Evolutionary conservation across 2,113 vertebrate genomes (phyloP).

Genomic region (Brachyhypopomus gauderio): DNA sequence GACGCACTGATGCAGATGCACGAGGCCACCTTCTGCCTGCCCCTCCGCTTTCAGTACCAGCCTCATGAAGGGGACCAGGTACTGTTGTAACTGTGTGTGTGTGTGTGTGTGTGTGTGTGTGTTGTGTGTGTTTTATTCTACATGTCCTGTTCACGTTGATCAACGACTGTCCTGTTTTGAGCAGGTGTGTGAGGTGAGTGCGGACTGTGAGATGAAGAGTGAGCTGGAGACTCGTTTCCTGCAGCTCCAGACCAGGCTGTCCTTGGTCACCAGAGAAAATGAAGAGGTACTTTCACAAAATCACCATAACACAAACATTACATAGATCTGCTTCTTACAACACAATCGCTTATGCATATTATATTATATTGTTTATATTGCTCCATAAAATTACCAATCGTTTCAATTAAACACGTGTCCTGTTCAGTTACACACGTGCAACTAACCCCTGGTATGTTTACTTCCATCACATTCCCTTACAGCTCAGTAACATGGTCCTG

Average conservation of each 20-base stretch:
- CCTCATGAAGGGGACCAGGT: conserved; percentile 88
- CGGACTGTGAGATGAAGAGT: conserved; percentile 74
- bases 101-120: background rate
- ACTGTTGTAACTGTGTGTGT: background rate
- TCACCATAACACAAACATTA: too few species aligned
- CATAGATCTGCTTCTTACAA: too few species aligned
- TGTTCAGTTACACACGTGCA: background rate
- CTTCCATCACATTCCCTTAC: conserved; percentile 10
- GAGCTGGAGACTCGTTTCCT: conserved; percentile 82
- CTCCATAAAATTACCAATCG: background rate
- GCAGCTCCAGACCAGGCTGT: conserved; percentile 80
- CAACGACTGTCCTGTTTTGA: conserved; percentile 2
- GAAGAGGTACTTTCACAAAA: conserved; percentile 66
- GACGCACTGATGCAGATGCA: conserved; percentile 80
- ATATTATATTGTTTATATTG: too few species aligned
- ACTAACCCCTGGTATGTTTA: background rate
- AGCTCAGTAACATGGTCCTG: conserved; percentile 77
- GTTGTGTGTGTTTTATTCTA: background rate
- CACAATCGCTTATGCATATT: too few species aligned
- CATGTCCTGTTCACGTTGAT: background rate
- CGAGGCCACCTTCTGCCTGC: conserved; percentile 78
- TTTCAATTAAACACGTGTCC: background rate
- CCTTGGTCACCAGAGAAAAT: conserved; percentile 73
- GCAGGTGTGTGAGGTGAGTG: conserved; percentile 80
- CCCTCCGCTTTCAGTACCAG: conserved; percentile 80